These are phyloP conservation scores for Drosophila pallidifrons DNA, from an alignment of 1,140 invertebrate genomes.

Conservation along the genomic window DNA sequence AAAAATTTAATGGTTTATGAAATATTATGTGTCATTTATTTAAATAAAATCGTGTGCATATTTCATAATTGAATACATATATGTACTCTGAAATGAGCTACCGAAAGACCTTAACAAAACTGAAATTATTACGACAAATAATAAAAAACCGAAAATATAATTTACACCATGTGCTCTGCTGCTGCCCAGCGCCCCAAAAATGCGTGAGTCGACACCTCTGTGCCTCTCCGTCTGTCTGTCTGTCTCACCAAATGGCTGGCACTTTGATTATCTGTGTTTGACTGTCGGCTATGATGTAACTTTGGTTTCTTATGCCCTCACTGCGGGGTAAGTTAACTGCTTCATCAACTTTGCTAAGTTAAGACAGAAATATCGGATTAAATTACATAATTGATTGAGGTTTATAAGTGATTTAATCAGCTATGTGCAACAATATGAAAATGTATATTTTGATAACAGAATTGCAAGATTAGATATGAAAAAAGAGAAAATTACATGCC, in stretches of 20 bases:
- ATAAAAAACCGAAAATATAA: slow-evolving; percentile 44
- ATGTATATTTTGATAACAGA: no score
- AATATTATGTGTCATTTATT: slow-evolving; percentile 40
- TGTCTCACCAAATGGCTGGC: neutral
- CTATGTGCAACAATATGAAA: no score
- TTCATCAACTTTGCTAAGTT: neutral
- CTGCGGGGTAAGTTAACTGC: neutral
- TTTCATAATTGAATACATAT: slow-evolving; percentile 39
- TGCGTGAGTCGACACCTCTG: slow-evolving; percentile 32
- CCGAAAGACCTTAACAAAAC: slow-evolving; percentile 68
- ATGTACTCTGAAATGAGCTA: slow-evolving; percentile 40
- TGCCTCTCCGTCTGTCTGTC: neutral
- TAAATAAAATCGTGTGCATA: slow-evolving; percentile 48
- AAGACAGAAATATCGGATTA: neutral
- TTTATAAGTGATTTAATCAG: no score
- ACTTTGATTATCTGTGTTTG: slow-evolving; percentile 8
- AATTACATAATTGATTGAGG: no score
- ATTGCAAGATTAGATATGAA: no score
- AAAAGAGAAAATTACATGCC: no score
- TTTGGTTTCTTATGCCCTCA: neutral
- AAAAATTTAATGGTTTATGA: slow-evolving; percentile 1
- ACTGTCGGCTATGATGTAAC: slow-evolving; percentile 27
- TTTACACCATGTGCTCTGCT: slow-evolving; percentile 56
- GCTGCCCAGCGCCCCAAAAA: neutral
- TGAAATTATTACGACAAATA: slow-evolving; percentile 71